Conservation (phyloP, 2,113 vertebrate species). For the Todiramphus chloris region DNA sequence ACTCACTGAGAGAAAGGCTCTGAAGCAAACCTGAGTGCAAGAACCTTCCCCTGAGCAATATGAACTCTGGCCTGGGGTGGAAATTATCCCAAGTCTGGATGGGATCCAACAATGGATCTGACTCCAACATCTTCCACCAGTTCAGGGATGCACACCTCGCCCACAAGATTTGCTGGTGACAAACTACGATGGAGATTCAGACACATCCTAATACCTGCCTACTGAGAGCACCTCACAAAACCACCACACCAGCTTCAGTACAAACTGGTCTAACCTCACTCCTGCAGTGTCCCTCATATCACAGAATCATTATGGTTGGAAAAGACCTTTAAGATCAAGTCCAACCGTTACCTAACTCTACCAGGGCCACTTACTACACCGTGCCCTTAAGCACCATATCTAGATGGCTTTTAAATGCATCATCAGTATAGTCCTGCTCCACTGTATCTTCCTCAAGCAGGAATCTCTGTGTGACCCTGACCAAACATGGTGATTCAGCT, state of each 20-base stretch:
- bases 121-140: neutral
- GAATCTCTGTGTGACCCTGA: neutral
- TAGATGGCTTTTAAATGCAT: too few relatives aligned
- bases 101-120: neutral
- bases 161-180: rapidly evolving
- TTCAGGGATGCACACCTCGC: neutral
- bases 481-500: rapidly evolving
- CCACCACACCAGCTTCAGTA: neutral
- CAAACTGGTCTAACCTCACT: neutral
- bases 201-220: neutral
- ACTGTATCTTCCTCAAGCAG: neutral
- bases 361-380: too few relatives aligned
- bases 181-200: neutral
- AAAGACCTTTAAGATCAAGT: too few relatives aligned
- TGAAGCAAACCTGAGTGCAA: neutral
- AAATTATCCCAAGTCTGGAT: neutral
- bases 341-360: too few relatives aligned
- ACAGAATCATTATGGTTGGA: too few relatives aligned
- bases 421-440: rapidly evolving
- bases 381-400: too few relatives aligned
- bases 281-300: neutral
- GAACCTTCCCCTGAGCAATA: neutral
- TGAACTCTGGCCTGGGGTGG: neutral
- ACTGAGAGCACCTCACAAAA: neutral
- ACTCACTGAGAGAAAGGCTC: neutral